Base-by-base conservation (phyloP, 1,140 invertebrate genomes). In the Calephelis nemesis region DNA sequence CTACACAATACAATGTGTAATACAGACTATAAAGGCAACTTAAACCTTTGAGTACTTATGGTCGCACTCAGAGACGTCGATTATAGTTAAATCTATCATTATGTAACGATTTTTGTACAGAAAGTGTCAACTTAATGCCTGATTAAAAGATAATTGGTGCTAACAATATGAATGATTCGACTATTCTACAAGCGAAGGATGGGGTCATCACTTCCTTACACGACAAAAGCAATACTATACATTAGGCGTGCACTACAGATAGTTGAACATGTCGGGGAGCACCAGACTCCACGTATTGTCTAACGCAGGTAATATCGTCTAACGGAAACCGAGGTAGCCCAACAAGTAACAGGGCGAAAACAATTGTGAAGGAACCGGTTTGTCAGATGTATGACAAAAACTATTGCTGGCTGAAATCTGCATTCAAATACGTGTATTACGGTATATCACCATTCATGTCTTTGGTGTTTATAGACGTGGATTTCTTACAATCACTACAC, bases 221-320 rank as follows among this genome's bases (percentile, higher is more conserved):
- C 63, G 73, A 68, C 67, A 76, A 66, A 72, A 73, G 71, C 70
- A 73, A 67, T 62, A 71, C 69, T 72, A 66, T 69, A 75, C 30
- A 72, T 75, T 76, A 74, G 70, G 71, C 62, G 75, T 74, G 66
- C 70, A 52, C 67, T 79, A 81, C 71, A 30, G 71, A 82, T 77
- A 30, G 82, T 81, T 83, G 75, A 77, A 71, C 71, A 76, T 70
- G 62, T 69, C 69, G 67, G 54, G 76, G 70, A 60, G 30, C 30
- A 65, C 73, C 74, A 79, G 73, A 74, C 75, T 69, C 74, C 77
- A 79, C 74, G 78, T 81, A 9, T 45, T 45, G 69, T 77, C 71
- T 74, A 76, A 72, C 81, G 79, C 72, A 75, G 72, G 76, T 81
- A 83, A 83, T 84, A 87, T 82, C 83, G 82, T 85, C 82, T 86